Conservation (phyloP, 2,113 vertebrate genomes). For the Mugil cephalus region DNA sequence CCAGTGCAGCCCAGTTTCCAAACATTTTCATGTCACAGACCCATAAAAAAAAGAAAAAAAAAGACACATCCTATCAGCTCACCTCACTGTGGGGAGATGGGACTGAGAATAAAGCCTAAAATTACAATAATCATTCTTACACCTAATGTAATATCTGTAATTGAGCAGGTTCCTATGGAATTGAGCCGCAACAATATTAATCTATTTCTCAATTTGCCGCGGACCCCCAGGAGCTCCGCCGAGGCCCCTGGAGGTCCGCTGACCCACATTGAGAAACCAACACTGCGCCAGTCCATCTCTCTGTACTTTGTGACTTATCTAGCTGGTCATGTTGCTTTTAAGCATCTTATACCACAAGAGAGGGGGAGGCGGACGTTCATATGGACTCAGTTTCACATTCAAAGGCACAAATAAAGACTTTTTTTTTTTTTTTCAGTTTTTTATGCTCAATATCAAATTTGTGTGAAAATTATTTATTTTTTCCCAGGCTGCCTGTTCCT, state of each 20-base stretch:
- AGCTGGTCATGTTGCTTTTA: too few relatives aligned
- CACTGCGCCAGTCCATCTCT: neutral
- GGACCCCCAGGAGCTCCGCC: conserved; percentile 33
- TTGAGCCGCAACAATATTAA: conserved; percentile 56
- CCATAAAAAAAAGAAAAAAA: conserved; percentile 19
- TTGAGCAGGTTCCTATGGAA: conserved; percentile 65
- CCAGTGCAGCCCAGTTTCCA: neutral
- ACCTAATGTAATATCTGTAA: conserved; percentile 43
- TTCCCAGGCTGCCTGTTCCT: too few relatives aligned
- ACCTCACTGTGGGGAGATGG: conserved; percentile 5
- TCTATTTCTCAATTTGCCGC: conserved; percentile 74
- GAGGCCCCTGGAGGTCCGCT: conserved; percentile 40
- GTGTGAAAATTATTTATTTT: too few relatives aligned
- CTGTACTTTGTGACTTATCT: too few relatives aligned
- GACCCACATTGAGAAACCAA: conserved; percentile 62
- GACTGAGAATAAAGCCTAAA: conserved; percentile 20
- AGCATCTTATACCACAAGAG: too few relatives aligned
- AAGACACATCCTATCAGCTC: conserved; percentile 5
- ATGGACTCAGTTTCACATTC: too few relatives aligned
- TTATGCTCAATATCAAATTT: too few relatives aligned
- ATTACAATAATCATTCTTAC: conserved; percentile 34
- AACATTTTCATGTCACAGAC: conserved; percentile 21
- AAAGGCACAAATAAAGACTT: too few relatives aligned
- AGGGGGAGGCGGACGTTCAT: too few relatives aligned
- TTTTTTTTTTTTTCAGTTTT: too few relatives aligned